Base-by-base conservation (phyloP, 2,888 invertebrate genomes). In the Chydorus sphaericus region DNA sequence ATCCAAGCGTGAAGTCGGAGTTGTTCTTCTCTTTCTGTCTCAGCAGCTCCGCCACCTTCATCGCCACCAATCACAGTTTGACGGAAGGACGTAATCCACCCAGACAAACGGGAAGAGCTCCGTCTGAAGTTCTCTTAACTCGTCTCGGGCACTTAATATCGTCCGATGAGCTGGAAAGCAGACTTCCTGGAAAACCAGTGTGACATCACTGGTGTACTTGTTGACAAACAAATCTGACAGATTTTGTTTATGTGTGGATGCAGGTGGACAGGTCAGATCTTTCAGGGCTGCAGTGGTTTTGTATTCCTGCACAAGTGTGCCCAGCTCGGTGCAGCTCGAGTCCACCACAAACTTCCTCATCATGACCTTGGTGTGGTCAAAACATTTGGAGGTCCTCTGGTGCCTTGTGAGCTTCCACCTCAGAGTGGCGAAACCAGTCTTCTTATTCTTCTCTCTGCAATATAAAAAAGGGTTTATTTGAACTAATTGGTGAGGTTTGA, bases 91-190 rank as follows among this genome's bases (percentile, higher is more conserved):
- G 69, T 94, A 94, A 70, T 92, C 91, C 71, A 86, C 82, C 52
- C 94, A 76, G 54, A 96, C 85, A 61, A 86, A 77, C 11, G 88
- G 85, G 64, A 91, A 71, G 55, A 94, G 75, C 63, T 89, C 84
- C 2, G 86, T 83, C n/a, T n/a, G n/a, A n/a, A n/a, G n/a, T n/a
- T n/a, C n/a, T n/a, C n/a, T n/a, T n/a, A n/a, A n/a, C n/a, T n/a
- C n/a, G n/a, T n/a, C n/a, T 50, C 91, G 74, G 14, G 85, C 82
- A 28, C 80, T 85, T n/a, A 94, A 76, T 56, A 94, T 75, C 26
- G 91, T 89, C 62, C 91, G 80, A 70, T 89, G 88, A 55, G 90
- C 92, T 11, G 87, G 84, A 71, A 93, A 83, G 65, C 87, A 82
- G 62, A 85, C 85, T 57, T 90, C 91, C 61, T 83, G 80, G 66